Evolutionary conservation across 1,140 invertebrate genomes (phyloP).

Genomic region (Calephelis virginiensis): DNA sequence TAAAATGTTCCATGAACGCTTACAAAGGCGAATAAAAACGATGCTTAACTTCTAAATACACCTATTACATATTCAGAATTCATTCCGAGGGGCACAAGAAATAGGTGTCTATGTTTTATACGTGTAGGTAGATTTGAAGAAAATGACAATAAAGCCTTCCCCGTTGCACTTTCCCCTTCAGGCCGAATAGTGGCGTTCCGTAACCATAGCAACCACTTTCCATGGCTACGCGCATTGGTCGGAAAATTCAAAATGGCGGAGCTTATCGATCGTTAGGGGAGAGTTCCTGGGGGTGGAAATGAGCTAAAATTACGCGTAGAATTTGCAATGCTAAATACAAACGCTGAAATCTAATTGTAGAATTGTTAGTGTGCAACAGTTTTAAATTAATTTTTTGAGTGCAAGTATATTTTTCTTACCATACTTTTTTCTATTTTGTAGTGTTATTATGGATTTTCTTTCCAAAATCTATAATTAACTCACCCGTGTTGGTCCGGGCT

Average conservation of each 20-base stretch:
- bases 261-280: conserved; percentile 62
- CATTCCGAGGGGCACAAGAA: conserved; percentile 4
- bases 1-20: too few relatives aligned
- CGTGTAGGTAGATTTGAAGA: conserved; percentile 30
- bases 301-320: conserved; percentile 44
- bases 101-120: conserved; percentile 24
- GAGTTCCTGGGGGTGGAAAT: conserved; percentile 38
- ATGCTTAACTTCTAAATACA: too few relatives aligned
- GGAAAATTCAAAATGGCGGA: conserved; percentile 75
- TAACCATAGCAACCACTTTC: conserved; percentile 64
- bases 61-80: background rate
- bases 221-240: conserved; percentile 72
- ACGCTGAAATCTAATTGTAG: conserved; percentile 1
- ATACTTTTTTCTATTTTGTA: background rate
- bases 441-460: too few relatives aligned
- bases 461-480: too few relatives aligned
- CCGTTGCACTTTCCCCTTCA: conserved; percentile 66
- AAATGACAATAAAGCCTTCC: conserved; percentile 48
- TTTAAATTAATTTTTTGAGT: background rate
- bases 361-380: background rate
- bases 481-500: too few relatives aligned
- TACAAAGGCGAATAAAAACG: too few relatives aligned
- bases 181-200: conserved; percentile 44
- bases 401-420: background rate
- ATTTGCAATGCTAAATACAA: conserved; percentile 23